Evolutionary conservation across 2,888 invertebrate genomes (phyloP).

Genomic region (Dynastes grantii): DNA sequence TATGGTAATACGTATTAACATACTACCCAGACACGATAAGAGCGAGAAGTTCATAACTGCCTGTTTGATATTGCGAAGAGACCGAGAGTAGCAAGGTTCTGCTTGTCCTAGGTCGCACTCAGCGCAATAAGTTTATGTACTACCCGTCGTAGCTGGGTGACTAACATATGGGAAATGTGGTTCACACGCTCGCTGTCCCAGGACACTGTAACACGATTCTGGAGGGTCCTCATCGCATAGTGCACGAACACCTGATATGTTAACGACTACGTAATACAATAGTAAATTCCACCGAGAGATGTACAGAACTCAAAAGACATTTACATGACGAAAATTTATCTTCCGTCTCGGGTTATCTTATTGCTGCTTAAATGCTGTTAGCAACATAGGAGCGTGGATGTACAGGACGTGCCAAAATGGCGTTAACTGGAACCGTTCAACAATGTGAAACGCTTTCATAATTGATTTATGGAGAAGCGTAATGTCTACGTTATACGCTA

Average conservation of each 20-base stretch:
- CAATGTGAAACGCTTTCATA: too few species aligned
- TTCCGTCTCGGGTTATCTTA: background rate
- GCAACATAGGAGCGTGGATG: background rate
- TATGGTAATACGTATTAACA: constrained; percentile 9
- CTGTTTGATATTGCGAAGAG: background rate
- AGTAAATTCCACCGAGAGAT: constrained; percentile 20
- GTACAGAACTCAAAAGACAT: background rate
- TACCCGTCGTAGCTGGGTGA: constrained; percentile 13
- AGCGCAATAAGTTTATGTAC: constrained; percentile 12
- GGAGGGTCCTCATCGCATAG: constrained; percentile 23
- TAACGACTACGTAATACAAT: constrained; percentile 24
- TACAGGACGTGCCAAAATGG: background rate
- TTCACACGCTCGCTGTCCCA: constrained; percentile 36
- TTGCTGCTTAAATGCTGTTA: background rate
- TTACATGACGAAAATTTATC: constrained; percentile 24
- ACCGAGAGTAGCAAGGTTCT: background rate
- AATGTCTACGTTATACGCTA: too few species aligned
- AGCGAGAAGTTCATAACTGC: constrained; percentile 8
- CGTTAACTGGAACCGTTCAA: too few species aligned
- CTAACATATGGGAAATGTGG: constrained; percentile 35
- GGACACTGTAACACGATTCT: constrained; percentile 35
- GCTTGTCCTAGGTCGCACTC: constrained; percentile 17
- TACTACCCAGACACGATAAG: background rate
- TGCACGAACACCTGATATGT: constrained; percentile 42
- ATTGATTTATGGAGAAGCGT: too few species aligned